These are phyloP conservation scores for Holothuria leucospilota DNA, from an alignment of 53 echinoderm and acorn worm species.

Conservation along the genomic window DNA sequence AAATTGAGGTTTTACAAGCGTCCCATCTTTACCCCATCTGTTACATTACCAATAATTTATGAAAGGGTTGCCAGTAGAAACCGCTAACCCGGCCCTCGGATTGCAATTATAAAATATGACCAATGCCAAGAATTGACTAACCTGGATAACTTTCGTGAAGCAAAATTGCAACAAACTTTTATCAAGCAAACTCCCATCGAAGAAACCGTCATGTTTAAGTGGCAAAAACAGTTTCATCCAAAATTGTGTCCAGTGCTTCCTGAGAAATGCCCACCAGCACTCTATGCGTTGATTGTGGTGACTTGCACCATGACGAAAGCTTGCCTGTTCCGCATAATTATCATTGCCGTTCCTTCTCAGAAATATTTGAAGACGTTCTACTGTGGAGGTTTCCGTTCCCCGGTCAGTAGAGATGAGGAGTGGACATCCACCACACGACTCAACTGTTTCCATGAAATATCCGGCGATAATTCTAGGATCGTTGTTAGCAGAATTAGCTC, in stretches of 20 bases:
- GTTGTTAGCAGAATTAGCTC: no score
- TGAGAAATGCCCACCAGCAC: constrained; percentile 27
- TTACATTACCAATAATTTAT: no score
- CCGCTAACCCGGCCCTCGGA: no score
- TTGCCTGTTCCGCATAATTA: constrained; percentile 28
- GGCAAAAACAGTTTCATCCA: constrained; percentile 6
- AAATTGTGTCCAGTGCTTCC: constrained; percentile 43
- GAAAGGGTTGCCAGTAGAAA: no score
- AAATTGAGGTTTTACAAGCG: no score
- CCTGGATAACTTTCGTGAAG: constrained; percentile 38
- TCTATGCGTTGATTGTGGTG: no score
- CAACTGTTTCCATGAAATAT: constrained; percentile 42
- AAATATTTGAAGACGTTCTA: constrained; percentile 28
- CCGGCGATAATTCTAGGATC: no score
- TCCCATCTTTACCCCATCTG: no score
- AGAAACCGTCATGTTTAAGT: constrained; percentile 28
- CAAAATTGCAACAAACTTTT: constrained; percentile 29
- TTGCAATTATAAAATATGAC: no score
- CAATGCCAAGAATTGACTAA: no score
- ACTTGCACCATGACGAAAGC: constrained; percentile 27
- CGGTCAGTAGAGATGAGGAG: constrained; percentile 7
- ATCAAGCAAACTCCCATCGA: constrained; percentile 23
- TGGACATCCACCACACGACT: constrained; percentile 21
- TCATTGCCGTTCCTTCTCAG: constrained; percentile 8
- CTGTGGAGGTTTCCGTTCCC: constrained; percentile 43